A percentile compares a stretch with the other conserved stretches of the same genome.
Evolutionary conservation across 92 coral and sea anemone genomes (phyloP).

Genomic region (Umimayanthus kanabou): DNA sequence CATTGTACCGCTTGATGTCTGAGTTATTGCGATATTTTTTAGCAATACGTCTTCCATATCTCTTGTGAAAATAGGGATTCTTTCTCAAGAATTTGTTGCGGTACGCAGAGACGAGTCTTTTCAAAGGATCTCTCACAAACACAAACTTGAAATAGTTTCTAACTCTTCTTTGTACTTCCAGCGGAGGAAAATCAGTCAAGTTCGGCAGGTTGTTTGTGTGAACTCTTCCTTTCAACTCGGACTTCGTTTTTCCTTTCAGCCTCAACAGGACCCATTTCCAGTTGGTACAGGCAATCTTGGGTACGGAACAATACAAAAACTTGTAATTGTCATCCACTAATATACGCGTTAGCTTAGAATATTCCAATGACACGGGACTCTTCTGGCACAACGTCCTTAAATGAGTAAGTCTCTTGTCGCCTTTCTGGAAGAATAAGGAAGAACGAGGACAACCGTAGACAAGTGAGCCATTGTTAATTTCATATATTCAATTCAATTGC

Average conservation of each 20-base stretch:
- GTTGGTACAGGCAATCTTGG: conserved; percentile 48
- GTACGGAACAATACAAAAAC: conserved; percentile 45
- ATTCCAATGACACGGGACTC: neutral
- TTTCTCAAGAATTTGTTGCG: conserved; percentile 24
- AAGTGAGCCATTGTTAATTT: no score
- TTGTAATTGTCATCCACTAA: conserved; percentile 48
- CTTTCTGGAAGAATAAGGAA: neutral
- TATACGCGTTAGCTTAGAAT: neutral
- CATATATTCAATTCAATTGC: no score
- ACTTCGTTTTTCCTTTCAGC: conserved; percentile 29
- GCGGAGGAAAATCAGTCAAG: conserved; percentile 10
- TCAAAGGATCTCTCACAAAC: conserved; percentile 51
- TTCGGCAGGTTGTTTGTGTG: conserved; percentile 34
- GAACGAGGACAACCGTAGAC: neutral
- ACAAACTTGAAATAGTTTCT: conserved; percentile 43
- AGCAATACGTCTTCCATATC: conserved; percentile 23
- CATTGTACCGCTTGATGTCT: neutral
- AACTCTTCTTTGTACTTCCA: conserved; percentile 6
- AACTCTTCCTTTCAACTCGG: conserved; percentile 14
- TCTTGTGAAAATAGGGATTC: conserved; percentile 18
- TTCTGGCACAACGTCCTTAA: neutral
- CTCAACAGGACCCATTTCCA: conserved; percentile 49
- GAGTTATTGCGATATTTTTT: conserved; percentile 18
- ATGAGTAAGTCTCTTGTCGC: neutral
- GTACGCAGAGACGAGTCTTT: conserved; percentile 52